Percentiles rank a stretch among this genome's conserved stretches.
Evolutionary conservation across 2,113 vertebrate genomes (phyloP).

Genomic region (Daphoenositta chrysoptera): DNA sequence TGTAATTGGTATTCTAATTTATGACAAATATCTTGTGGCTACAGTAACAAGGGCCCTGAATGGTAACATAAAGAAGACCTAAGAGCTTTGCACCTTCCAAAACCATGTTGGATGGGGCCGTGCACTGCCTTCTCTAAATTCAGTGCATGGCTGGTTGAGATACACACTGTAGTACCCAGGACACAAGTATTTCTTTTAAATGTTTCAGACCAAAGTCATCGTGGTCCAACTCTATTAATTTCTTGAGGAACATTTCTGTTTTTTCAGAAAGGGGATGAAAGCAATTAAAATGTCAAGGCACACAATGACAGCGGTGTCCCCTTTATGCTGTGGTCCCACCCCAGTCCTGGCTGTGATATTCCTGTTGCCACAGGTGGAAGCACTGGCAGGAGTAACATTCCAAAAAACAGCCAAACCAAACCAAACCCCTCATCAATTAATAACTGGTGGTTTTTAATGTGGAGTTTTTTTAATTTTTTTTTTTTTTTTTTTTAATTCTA

Average conservation of each 20-base stretch:
- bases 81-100: background rate
- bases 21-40: background rate
- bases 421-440: background rate
- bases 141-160: background rate
- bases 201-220: background rate
- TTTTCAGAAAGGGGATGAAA: background rate
- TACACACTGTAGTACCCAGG: background rate
- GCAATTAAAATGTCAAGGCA: background rate
- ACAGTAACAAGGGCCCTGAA: background rate
- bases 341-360: rapidly evolving
- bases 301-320: background rate
- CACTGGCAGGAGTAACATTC: background rate
- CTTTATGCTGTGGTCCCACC: background rate
- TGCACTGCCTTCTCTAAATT: background rate
- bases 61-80: background rate
- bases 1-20: conserved; percentile 4
- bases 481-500: no score
- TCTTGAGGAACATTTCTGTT: background rate
- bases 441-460: background rate
- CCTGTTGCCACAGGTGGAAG: background rate
- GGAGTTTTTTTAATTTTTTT: no score
- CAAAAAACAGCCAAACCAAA: background rate
- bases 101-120: background rate
- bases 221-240: background rate
- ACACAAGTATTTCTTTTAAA: background rate